Conservation (phyloP, 2,797 vertebrate species). For the Rachycentron canadum region DNA sequence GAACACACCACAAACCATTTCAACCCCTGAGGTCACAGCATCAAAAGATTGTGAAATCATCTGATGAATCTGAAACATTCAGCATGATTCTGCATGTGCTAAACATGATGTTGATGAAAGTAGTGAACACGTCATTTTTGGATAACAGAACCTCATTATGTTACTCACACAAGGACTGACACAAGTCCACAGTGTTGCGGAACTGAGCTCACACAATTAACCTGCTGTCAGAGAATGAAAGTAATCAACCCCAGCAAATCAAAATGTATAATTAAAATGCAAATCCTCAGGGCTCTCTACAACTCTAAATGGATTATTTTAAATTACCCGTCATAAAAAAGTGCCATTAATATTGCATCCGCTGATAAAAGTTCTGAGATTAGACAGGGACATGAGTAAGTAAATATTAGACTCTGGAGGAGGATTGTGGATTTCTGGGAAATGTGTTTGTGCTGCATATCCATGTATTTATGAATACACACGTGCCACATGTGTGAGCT, state of each 20-base stretch:
- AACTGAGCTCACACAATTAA: conserved; percentile 80
- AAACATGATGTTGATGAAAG: background rate
- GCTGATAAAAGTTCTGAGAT: conserved; percentile 36
- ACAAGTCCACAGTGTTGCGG: conserved; percentile 66
- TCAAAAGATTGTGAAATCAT: background rate
- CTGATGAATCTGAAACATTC: conserved; percentile 6
- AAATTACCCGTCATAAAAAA: conserved; percentile 76
- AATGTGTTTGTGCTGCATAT: conserved; percentile 5
- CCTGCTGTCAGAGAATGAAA: conserved; percentile 77
- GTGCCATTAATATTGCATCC: conserved; percentile 61
- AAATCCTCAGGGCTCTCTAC: conserved; percentile 70
- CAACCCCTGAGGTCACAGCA: background rate
- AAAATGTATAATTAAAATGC: conserved; percentile 82
- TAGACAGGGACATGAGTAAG: background rate
- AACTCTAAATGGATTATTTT: conserved; percentile 73
- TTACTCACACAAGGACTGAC: conserved; percentile 65
- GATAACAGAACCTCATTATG: conserved; percentile 61
- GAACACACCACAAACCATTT: conserved; percentile 15
- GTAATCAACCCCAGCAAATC: conserved; percentile 78
- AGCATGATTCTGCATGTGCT: no score
- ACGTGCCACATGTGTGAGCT: background rate
- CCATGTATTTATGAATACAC: conserved; percentile 11
- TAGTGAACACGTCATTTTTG: conserved; percentile 13
- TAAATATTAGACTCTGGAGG: conserved; percentile 34
- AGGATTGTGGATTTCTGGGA: conserved; percentile 15